A percentile compares a stretch with the other conserved stretches of the same genome.
Conservation (phyloP, 2,888 invertebrate genomes). For the Eurytoma californica region DNA sequence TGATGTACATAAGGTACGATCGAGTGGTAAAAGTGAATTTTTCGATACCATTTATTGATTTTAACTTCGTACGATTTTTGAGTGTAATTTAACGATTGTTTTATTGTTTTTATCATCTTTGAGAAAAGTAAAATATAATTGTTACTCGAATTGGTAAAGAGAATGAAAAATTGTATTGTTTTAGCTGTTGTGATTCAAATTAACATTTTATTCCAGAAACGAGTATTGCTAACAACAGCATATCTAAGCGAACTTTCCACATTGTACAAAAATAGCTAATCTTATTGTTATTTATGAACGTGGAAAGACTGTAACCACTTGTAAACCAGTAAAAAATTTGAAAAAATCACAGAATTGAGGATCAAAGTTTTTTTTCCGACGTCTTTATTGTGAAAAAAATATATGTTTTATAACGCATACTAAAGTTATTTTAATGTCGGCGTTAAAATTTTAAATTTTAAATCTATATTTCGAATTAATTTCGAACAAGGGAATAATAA, state of each 20-base stretch:
- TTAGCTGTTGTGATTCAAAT: background rate
- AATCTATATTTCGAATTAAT: slow-evolving; percentile 27
- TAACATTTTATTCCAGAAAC: background rate
- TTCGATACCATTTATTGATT: slow-evolving; percentile 34
- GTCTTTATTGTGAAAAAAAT: too few relatives aligned
- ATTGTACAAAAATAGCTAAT: too few relatives aligned
- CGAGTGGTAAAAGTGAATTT: slow-evolving; percentile 31
- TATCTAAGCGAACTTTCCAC: too few relatives aligned
- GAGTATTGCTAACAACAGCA: too few relatives aligned
- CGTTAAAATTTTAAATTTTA: slow-evolving; percentile 23
- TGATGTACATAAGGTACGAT: slow-evolving; percentile 40
- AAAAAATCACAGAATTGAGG: background rate
- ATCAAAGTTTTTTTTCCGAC: background rate
- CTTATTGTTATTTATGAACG: too few relatives aligned
- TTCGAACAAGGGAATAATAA: background rate
- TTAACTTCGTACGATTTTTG: slow-evolving; percentile 33
- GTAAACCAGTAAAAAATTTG: slow-evolving; percentile 8
- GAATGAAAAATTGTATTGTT: slow-evolving; percentile 2
- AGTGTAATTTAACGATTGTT: slow-evolving; percentile 16
- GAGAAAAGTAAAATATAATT: slow-evolving; percentile 6
- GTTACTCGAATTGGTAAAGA: slow-evolving; percentile 19
- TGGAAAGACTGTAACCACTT: background rate
- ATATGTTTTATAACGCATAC: background rate
- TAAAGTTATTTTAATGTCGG: background rate
- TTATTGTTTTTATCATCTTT: slow-evolving; percentile 27